Base-by-base conservation (phyloP, 2,797 vertebrate genomes). In the Enoplosus armatus region DNA sequence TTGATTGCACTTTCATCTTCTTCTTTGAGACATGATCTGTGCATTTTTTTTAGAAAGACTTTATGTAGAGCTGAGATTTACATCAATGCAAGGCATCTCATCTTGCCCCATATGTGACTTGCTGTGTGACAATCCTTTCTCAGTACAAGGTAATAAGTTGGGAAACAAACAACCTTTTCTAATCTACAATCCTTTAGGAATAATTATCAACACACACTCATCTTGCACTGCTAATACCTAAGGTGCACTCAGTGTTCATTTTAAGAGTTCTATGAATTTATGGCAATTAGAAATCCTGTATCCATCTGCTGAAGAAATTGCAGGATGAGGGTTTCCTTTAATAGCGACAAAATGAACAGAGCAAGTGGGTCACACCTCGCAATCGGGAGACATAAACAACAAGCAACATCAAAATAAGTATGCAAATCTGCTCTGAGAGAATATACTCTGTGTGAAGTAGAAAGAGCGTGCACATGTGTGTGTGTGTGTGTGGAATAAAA, bases 331-430 rank as follows among this genome's bases (percentile, higher is more conserved):
- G 54, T 77, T 82, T 87, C 72, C 76, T 88, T 84, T 87, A 87
- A 90, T 83, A 91, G 83, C 72, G 50, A 87, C 82, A 85, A 83
- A 87, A 88, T 72, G 83, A 91, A 90, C 77, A 79, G 72, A 93
- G 86, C 87, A 94, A 92, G 83, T 91, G 90, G 91, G 87, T 90
- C 91, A 92, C 75, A 87, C 79, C 76, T 71, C 20, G n/a, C 64
- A 81, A 89, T 81, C 65, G 41, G 41, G 63, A 88, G 79, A 88
- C 83, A 87, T 80, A 90, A 89, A 92, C 87, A 89, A 89, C 78
- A 87, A 75, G 76, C 81, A 86, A 78, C 83, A 89, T 88, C 85
- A 91, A 91, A 85, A 89, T 83, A 79, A 82, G 60, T 80, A 88
- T 87, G 89, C 80, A 93, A 91, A 93, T 91, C 77, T 75, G 58